Conservation (phyloP, 2,888 invertebrate genomes). For the Drosophila diplacantha region DNA sequence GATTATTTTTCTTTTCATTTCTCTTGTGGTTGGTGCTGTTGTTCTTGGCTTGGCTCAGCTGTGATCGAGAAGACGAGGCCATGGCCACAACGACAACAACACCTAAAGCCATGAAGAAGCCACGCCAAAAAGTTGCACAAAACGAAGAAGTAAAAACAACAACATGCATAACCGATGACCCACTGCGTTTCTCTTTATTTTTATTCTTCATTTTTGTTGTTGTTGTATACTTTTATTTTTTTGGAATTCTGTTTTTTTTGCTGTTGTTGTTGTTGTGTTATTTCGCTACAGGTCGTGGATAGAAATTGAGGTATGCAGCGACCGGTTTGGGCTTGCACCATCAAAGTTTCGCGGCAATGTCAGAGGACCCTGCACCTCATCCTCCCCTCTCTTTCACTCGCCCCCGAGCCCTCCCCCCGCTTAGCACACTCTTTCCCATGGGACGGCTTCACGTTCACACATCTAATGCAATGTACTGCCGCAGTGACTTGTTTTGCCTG, state of each 20-base stretch:
- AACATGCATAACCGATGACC: slow-evolving; percentile 72
- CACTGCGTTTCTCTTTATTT: slow-evolving; percentile 69
- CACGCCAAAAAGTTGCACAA: slow-evolving; percentile 26
- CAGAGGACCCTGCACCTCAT: slow-evolving; percentile 42
- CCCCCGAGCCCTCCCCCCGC: slow-evolving; percentile 13
- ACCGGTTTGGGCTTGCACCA: slow-evolving; percentile 70
- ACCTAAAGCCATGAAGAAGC: slow-evolving; percentile 4
- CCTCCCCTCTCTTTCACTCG: slow-evolving; percentile 32
- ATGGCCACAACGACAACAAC: slow-evolving; percentile 33
- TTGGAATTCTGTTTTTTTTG: slow-evolving; percentile 29
- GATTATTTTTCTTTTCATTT: slow-evolving; percentile 14
- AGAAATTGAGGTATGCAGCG: slow-evolving; percentile 70
- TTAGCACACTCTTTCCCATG: slow-evolving; percentile 27
- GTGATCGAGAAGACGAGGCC: slow-evolving; percentile 32
- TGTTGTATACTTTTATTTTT: slow-evolving; percentile 14
- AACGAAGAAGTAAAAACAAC: slow-evolving; percentile 48
- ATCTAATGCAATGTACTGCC: slow-evolving; percentile 61
- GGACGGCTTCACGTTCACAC: slow-evolving; percentile 62
- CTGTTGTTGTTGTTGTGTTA: slow-evolving; percentile 16
- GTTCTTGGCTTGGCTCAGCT: slow-evolving; percentile 38
- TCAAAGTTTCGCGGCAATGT: slow-evolving; percentile 55
- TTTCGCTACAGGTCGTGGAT: slow-evolving; percentile 69
- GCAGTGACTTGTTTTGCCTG: slow-evolving; percentile 58
- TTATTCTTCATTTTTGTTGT: slow-evolving; percentile 33
- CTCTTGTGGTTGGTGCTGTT: slow-evolving; percentile 4